These are phyloP conservation scores for Thryonomys swinderianus DNA, from an alignment of 2,113 vertebrate species.

Conservation along the genomic window DNA sequence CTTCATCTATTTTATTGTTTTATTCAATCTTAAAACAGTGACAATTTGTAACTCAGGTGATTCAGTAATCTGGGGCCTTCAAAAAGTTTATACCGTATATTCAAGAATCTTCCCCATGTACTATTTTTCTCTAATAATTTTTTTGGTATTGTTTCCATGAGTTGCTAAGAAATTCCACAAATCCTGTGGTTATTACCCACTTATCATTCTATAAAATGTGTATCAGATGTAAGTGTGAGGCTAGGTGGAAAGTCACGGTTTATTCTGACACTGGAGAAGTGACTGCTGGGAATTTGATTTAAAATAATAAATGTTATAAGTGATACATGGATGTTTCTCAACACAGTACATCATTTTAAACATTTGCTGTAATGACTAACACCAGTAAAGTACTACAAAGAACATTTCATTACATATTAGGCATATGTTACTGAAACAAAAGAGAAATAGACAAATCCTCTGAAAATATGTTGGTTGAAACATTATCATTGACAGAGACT, in stretches of 20 bases:
- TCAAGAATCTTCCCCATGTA: background rate
- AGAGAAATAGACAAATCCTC: background rate
- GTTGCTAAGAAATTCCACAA: background rate
- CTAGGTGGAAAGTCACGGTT: background rate
- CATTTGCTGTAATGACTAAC: background rate
- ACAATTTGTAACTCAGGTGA: background rate
- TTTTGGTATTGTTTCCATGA: background rate
- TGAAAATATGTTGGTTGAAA: background rate
- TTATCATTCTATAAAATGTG: background rate
- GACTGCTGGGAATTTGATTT: background rate
- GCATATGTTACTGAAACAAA: background rate
- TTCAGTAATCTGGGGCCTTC: background rate
- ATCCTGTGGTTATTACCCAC: background rate
- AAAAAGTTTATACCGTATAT: background rate
- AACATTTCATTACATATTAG: background rate
- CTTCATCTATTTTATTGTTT: background rate
- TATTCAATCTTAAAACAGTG: background rate
- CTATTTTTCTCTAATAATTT: background rate
- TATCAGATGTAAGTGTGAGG: background rate
- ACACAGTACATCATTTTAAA: background rate
- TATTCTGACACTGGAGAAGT: background rate
- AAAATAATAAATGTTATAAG: background rate
- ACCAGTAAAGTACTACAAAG: background rate
- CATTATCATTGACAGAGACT: background rate
- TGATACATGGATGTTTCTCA: background rate